Evolutionary conservation across 2,113 vertebrate species (phyloP), one percentile per base, ranked within the genome.

Genomic region (Oncorhynchus masou): DNA sequence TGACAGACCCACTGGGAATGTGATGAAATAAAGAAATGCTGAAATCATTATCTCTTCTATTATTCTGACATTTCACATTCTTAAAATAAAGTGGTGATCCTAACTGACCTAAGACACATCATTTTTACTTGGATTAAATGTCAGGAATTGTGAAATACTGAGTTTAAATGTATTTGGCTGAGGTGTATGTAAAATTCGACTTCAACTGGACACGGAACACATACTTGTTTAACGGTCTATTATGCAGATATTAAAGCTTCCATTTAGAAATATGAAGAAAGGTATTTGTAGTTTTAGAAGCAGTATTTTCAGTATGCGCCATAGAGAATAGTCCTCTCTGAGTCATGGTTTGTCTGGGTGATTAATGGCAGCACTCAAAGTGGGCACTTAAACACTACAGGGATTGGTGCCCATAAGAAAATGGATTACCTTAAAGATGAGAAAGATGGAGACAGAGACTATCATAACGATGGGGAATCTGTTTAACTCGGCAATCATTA

Each of bases 351-450:
- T 86, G 85, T 87, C 81, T 82, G 48, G 75, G 70, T 91, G 90
- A 91, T 91, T 86, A 89, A 90, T 91, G 90, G 79, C 84, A 75
- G 77, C 74, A 71, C 83, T 88, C 81, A 68, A 51, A 73, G 60
- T 34, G 49, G 81, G 72, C 88, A 75, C 72, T 70, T 76, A 85
- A 87, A 87, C 85, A 89, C 83, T 84, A 85, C 80, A 76, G 82
- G 84, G 85, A 90, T 81, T 81, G 62, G 3, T 68, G 82, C 82
- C 86, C 82, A 84, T 79, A 76, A 78, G 78, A 74, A 90, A 85
- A 90, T 88, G 82, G 86, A 93, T 92, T 88, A 91, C 84, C 82
- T 89, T 87, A 88, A 91, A 92, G 83, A 84, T 80, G 86, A 88
- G 87, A 89, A 87, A 88, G 84, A 91, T 87, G 83, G 77, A 74